Conservation (phyloP, 2,888 invertebrate genomes). For the Oscheius sp. region DNA sequence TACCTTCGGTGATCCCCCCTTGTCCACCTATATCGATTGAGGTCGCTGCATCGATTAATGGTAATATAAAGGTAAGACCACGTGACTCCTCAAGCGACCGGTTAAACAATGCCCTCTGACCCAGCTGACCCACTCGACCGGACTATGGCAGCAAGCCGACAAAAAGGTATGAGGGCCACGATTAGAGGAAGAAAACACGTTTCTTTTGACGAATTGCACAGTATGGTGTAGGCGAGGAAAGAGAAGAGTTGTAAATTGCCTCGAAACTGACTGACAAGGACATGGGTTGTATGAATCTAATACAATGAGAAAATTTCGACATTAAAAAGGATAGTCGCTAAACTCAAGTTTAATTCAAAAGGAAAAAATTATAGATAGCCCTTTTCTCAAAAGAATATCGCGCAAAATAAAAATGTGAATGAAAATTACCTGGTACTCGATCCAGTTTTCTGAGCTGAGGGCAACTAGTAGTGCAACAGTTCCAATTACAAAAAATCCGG, state of each 20-base stretch:
- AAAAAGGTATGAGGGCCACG: neutral
- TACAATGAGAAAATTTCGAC: neutral
- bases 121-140: slow-evolving; percentile 21
- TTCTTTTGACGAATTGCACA: neutral
- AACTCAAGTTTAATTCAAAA: neutral
- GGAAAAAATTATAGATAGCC: neutral
- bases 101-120: slow-evolving; percentile 32
- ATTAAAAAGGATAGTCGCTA: neutral
- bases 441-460: slow-evolving; percentile 96
- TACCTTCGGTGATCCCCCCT: neutral
- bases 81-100: slow-evolving; percentile 34
- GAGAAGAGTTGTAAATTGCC: slow-evolving; percentile 18
- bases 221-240: neutral
- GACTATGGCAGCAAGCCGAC: no score
- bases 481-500: slow-evolving; percentile 92
- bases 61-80: slow-evolving; percentile 27
- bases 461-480: slow-evolving; percentile 91
- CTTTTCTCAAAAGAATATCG: neutral
- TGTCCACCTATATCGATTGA: neutral
- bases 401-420: neutral
- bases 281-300: neutral
- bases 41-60: slow-evolving; percentile 26
- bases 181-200: neutral
- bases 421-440: slow-evolving; percentile 85
- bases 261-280: slow-evolving; percentile 21